Percentiles rank a stretch among this genome's conserved stretches.
Conservation (phyloP, 1,140 invertebrate species). For the Sesamia nonagrioides region DNA sequence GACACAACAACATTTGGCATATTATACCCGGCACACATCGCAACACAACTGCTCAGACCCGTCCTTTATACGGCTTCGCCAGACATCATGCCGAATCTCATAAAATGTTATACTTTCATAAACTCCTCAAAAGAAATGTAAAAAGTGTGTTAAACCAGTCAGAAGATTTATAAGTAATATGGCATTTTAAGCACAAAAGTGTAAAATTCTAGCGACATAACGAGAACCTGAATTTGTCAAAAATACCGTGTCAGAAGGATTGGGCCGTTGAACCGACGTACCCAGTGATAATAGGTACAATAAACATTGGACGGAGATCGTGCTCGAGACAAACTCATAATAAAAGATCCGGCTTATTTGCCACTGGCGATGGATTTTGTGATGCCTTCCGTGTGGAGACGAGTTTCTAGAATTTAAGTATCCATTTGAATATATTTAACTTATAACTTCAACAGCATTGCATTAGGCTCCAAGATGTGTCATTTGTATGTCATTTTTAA, state of each 20-base stretch:
- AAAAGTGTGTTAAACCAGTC: neutral
- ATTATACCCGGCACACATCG: too few relatives aligned
- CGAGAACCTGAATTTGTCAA: conserved; percentile 53
- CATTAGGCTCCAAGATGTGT: too few relatives aligned
- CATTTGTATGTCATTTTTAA: too few relatives aligned
- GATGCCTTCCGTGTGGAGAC: conserved; percentile 61
- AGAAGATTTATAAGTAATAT: neutral
- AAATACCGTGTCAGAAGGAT: conserved; percentile 56
- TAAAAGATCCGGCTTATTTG: conserved; percentile 78
- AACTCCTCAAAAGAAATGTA: neutral
- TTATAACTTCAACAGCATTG: too few relatives aligned
- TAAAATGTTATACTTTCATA: neutral
- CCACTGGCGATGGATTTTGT: conserved; percentile 70
- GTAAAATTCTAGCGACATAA: conserved; percentile 19
- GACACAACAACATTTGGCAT: too few relatives aligned
- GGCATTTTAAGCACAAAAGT: too few relatives aligned
- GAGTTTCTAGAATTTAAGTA: neutral
- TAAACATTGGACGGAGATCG: conserved; percentile 76
- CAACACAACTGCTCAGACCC: too few relatives aligned
- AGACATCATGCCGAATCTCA: too few relatives aligned
- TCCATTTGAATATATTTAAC: too few relatives aligned
- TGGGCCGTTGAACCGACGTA: conserved; percentile 78
- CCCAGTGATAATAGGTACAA: conserved; percentile 73
- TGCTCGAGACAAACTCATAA: conserved; percentile 75
- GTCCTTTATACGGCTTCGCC: too few relatives aligned